A percentile compares a stretch with the other conserved stretches of the same genome.
phyloP scores from a whole-genome alignment of 2,888 invertebrate genomes.

The Pseudoips prasinana region DNA sequence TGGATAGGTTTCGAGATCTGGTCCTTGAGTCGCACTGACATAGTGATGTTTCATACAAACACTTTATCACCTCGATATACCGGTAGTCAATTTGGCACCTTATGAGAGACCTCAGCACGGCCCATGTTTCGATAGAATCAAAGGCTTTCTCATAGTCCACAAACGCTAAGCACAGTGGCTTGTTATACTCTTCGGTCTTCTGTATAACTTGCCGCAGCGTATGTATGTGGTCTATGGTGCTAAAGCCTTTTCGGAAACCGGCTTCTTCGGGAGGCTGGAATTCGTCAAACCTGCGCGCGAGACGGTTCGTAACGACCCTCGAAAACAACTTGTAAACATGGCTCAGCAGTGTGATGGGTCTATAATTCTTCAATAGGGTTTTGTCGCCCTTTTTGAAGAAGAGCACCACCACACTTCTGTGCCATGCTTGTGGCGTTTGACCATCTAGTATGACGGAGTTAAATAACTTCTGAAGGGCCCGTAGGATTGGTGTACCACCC shows the following conservation, averaged over 20 bases:
- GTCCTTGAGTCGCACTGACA: neutral
- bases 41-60: slow-evolving; percentile 1
- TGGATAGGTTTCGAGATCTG: neutral
- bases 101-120: neutral
- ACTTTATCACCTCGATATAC: neutral
- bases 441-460: too few species aligned
- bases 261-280: slow-evolving; percentile 17
- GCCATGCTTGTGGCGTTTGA: too few species aligned
- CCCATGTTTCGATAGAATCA: neutral
- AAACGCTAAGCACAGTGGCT: slow-evolving; percentile 1
- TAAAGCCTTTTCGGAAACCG: slow-evolving; percentile 13
- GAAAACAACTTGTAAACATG: slow-evolving; percentile 11
- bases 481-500: too few species aligned
- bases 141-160: neutral
- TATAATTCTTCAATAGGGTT: too few species aligned
- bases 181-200: slow-evolving; percentile 6
- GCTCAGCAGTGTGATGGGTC: slow-evolving; percentile 7
- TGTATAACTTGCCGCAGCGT: slow-evolving; percentile 12
- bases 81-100: neutral
- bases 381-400: too few species aligned
- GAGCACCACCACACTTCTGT: too few species aligned
- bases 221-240: slow-evolving; percentile 11
- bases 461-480: too few species aligned
- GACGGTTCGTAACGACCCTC: slow-evolving; percentile 12
- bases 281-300: slow-evolving; percentile 9